Evolutionary conservation across 2,888 invertebrate species (phyloP).

Genomic region (Homarus gammarus): DNA sequence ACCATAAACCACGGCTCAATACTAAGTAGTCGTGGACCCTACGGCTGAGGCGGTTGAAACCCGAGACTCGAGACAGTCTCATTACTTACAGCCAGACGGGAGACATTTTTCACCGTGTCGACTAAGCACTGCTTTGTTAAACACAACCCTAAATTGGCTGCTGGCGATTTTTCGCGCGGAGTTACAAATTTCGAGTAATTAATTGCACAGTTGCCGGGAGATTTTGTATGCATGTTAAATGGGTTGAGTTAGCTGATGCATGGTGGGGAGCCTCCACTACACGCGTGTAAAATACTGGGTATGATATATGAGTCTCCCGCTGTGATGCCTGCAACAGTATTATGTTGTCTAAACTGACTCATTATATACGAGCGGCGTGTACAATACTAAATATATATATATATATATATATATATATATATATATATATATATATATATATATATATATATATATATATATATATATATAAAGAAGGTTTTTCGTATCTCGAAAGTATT

Average conservation of each 20-base stretch:
- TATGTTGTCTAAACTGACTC: too few relatives aligned
- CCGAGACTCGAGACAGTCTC: neutral
- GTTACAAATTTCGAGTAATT: neutral
- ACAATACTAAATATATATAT: neutral
- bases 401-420: neutral
- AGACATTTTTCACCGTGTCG: neutral
- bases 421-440: conserved; percentile 1
- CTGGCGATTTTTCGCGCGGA: neutral
- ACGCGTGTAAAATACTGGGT: too few relatives aligned
- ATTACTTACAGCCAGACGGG: neutral
- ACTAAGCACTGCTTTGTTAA: neutral
- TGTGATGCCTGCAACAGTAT: too few relatives aligned
- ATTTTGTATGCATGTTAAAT: neutral
- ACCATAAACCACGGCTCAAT: conserved; percentile 32
- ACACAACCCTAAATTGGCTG: neutral
- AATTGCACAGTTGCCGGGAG: neutral
- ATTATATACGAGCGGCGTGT: too few relatives aligned
- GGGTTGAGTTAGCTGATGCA: neutral
- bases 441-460: conserved; percentile 6
- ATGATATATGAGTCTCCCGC: too few relatives aligned
- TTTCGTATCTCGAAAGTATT: too few relatives aligned
- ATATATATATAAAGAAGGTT: neutral
- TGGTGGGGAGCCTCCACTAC: neutral
- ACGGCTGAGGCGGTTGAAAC: neutral
- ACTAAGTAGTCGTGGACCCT: neutral